These are phyloP conservation scores for Porites rus DNA, from an alignment of 92 coral and sea anemone genomes.

Conservation along the genomic window DNA sequence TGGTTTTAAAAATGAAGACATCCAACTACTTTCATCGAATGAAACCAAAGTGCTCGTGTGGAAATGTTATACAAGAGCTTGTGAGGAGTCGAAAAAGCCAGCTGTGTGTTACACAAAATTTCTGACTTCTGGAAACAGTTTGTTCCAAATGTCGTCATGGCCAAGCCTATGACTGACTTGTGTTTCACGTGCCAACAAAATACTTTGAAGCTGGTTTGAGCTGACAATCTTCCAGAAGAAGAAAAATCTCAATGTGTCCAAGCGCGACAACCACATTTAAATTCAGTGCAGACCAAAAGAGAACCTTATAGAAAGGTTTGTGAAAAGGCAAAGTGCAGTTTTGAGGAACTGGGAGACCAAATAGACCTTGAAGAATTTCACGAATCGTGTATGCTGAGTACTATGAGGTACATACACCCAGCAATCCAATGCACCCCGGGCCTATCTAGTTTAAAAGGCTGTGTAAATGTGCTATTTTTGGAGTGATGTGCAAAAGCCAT, in stretches of 20 bases:
- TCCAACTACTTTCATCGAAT: slow-evolving; percentile 20
- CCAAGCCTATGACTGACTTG: too few relatives aligned
- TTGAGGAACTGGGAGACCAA: background rate
- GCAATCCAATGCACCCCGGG: slow-evolving; percentile 64
- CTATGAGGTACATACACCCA: slow-evolving; percentile 47
- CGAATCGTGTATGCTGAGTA: slow-evolving; percentile 40
- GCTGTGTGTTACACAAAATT: slow-evolving; percentile 34
- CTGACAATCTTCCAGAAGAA: background rate
- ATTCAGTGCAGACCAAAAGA: slow-evolving; percentile 6
- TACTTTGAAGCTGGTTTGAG: background rate
- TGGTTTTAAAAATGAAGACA: slow-evolving; percentile 42
- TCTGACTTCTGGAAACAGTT: slow-evolving; percentile 35
- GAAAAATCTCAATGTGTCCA: slow-evolving; percentile 20
- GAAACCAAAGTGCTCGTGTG: slow-evolving; percentile 36
- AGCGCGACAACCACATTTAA: slow-evolving; percentile 13
- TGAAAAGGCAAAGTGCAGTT: slow-evolving; percentile 23
- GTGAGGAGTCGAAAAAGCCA: slow-evolving; percentile 20
- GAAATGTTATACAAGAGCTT: background rate
- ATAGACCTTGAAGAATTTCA: background rate
- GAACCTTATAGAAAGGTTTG: slow-evolving; percentile 10
- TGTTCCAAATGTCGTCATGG: slow-evolving; percentile 17
- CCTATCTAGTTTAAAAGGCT: slow-evolving; percentile 33
- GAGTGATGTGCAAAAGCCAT: slow-evolving; percentile 56
- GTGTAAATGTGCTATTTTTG: slow-evolving; percentile 57
- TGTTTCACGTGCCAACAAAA: slow-evolving; percentile 40